Base-by-base conservation (phyloP, 2,888 invertebrate species). In the Calliphora vomitoria region DNA sequence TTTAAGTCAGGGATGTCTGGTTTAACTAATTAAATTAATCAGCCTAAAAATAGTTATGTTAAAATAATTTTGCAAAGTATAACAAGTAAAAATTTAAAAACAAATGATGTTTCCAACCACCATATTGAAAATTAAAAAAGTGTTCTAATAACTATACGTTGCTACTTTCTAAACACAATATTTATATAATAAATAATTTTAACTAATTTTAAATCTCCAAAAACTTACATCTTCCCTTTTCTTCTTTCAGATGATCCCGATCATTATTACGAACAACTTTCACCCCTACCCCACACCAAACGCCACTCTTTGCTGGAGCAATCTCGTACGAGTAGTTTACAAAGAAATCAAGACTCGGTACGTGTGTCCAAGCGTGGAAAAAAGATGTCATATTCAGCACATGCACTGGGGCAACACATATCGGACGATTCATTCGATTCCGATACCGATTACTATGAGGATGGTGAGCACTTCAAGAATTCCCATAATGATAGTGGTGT, bases 241-340 rank as follows among this genome's bases (percentile, higher is more conserved):
- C 8, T 50, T 78, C 82, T 92, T 93, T 15, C 94, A 96, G 96
- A 96, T 92, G 96, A 96, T 93, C 95, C 95, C 1, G 96, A 96
- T 87, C 96, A 96, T 92, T 95, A 95, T 90, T 96, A 96, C 93
- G 96, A 96, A 94, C 95, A 95, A 38, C 93, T 96, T 89, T 94
- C 94, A 88, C 94, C 93, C 0, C 72, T 91, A 80, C 90, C 91
- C 8, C 79, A 85, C 50, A 91, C 91, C 82, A 91, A 92, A 60
- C 90, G 92, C 0, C 91, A 92, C 76, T 90, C 91, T 10, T 88
- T 90, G n/a, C 84, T 90, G 47, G 75, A 90, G 69, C 88, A 88
- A 55, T 86, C 88, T n/a, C 89, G 87, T 11, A 75, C 89, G 31
- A 90, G 88, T n/a, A 91, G 89, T 15, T 89, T 90, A 66, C 90